A percentile compares a stretch with the other conserved stretches of the same genome.
Evolutionary conservation across 2,113 vertebrate species (phyloP).

Genomic region (Sardina pilchardus): DNA sequence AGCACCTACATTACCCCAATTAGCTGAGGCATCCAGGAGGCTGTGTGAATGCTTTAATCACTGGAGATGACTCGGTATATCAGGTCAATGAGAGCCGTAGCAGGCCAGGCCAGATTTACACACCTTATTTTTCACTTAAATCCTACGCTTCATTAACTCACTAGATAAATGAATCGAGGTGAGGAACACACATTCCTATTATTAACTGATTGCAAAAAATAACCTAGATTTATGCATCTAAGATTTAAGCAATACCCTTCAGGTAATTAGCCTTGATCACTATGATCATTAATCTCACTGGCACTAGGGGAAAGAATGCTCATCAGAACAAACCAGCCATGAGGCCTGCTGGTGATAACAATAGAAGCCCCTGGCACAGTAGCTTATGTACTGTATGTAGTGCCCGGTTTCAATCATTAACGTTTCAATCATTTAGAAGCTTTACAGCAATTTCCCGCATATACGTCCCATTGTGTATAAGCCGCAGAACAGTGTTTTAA

Average conservation of each 20-base stretch:
- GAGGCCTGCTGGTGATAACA: conserved; percentile 26
- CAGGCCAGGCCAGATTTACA: neutral
- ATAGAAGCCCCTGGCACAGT: neutral
- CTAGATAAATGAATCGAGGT: conserved; percentile 49
- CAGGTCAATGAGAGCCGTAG: conserved; percentile 2
- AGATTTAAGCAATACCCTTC: conserved; percentile 44
- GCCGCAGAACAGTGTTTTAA: too few species aligned
- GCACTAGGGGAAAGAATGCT: conserved; percentile 33
- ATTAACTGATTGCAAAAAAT: conserved; percentile 51
- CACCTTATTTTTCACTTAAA: conserved; percentile 34
- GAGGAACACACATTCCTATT: conserved; percentile 45
- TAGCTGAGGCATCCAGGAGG: neutral
- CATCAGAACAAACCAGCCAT: conserved; percentile 29
- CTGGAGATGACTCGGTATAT: conserved; percentile 6
- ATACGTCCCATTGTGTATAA: too few species aligned
- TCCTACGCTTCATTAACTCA: conserved; percentile 40
- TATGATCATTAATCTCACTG: conserved; percentile 50
- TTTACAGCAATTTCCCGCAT: too few species aligned
- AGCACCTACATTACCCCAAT: conserved; percentile 1
- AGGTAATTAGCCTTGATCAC: conserved; percentile 48
- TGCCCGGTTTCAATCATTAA: neutral
- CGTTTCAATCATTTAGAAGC: neutral
- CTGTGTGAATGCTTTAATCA: conserved; percentile 42
- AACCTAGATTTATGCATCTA: conserved; percentile 48
- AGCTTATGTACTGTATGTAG: neutral